These are phyloP conservation scores for Thymelicus acteon DNA, from an alignment of 2,888 invertebrate species.

Conservation along the genomic window DNA sequence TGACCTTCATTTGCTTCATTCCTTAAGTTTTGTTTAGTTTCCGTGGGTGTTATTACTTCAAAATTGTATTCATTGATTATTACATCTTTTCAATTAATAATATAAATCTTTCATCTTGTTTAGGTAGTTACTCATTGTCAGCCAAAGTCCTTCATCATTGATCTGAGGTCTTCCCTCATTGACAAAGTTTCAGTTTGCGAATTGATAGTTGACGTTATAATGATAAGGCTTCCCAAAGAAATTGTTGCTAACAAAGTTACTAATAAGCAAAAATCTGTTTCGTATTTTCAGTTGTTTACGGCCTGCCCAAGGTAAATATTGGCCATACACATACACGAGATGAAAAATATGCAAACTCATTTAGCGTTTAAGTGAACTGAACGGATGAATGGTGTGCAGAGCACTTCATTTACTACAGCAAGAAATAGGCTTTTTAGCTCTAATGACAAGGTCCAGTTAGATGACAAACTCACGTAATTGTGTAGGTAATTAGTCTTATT, in stretches of 20 bases:
- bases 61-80: too few species aligned
- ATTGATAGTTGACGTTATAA: too few species aligned
- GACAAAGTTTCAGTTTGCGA: too few species aligned
- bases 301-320: neutral
- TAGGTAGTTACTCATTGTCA: too few species aligned
- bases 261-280: neutral
- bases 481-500: constrained; percentile 17
- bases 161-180: too few species aligned
- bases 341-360: constrained; percentile 1
- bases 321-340: neutral
- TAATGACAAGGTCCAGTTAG: constrained; percentile 15
- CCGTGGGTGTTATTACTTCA: too few species aligned
- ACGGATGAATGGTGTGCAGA: constrained; percentile 16
- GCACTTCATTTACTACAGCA: constrained; percentile 15
- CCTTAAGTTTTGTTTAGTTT: too few species aligned
- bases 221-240: too few species aligned
- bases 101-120: too few species aligned
- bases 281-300: neutral
- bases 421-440: constrained; percentile 7
- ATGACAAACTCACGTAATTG: neutral
- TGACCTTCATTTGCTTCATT: too few species aligned
- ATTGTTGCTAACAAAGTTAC: neutral
- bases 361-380: constrained; percentile 5
- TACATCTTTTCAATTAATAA: too few species aligned
- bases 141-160: too few species aligned